phyloP scores from a whole-genome alignment of 2,888 invertebrate species.

The Tenthredo scrophulariae region DNA sequence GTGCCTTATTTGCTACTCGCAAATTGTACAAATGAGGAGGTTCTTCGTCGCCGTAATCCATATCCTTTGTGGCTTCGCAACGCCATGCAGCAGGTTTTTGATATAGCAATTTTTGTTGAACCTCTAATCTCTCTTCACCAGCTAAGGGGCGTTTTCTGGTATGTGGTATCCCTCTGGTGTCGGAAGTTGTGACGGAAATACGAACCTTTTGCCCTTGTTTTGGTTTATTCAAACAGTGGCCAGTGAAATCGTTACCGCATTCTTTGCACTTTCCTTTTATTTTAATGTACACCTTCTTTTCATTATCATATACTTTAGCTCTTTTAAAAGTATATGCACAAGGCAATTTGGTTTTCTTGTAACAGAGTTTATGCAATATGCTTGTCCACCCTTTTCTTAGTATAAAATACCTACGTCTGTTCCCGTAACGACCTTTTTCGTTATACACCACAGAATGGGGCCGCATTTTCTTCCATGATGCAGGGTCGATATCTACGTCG shows the following conservation, averaged over 20 bases:
- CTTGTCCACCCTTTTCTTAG: neutral
- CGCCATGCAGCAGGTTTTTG: conserved; percentile 20
- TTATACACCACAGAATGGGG: no score
- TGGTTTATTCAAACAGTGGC: conserved; percentile 1
- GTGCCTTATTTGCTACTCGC: neutral
- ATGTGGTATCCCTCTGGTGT: conserved; percentile 23
- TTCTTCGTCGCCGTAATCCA: conserved; percentile 25
- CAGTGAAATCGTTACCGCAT: conserved; percentile 10
- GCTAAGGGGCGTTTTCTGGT: neutral
- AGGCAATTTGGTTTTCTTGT: conserved; percentile 7
- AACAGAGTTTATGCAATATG: neutral
- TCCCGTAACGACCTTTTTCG: no score
- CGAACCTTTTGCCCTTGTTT: conserved; percentile 8
- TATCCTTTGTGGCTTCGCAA: conserved; percentile 18
- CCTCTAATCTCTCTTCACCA: neutral
- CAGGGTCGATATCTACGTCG: no score
- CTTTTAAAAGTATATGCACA: conserved; percentile 11
- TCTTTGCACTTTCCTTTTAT: conserved; percentile 30
- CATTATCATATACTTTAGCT: neutral
- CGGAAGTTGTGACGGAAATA: conserved; percentile 12
- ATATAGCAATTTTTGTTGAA: neutral
- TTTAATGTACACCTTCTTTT: conserved; percentile 3
- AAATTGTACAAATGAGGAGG: neutral
- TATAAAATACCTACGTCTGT: no score
- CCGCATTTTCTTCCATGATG: no score